Conservation (phyloP, 2,888 invertebrate species). For the Eulithis prunata region DNA sequence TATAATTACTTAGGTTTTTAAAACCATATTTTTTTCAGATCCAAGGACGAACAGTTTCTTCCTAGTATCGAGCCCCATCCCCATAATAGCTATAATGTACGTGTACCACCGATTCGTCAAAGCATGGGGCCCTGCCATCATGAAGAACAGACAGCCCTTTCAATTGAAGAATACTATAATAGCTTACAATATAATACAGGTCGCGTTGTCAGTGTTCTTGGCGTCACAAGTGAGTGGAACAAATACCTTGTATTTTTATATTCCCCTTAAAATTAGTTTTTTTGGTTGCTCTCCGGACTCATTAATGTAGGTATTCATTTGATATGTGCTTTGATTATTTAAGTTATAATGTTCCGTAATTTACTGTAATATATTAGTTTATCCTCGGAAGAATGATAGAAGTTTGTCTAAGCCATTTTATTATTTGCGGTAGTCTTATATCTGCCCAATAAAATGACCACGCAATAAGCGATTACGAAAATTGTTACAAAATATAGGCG, state of each 20-base stretch:
- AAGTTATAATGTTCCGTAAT: too few species aligned
- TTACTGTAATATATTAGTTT: too few species aligned
- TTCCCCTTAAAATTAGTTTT: too few species aligned
- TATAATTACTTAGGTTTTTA: neutral
- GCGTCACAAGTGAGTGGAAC: constrained; percentile 74
- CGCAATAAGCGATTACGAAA: constrained; percentile 22
- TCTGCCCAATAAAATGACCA: too few species aligned
- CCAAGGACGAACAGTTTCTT: constrained; percentile 83
- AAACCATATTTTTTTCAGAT: constrained; percentile 74
- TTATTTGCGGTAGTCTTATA: too few species aligned
- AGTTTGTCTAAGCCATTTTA: too few species aligned
- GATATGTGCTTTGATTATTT: too few species aligned
- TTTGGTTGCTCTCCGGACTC: too few species aligned
- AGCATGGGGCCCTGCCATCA: constrained; percentile 86
- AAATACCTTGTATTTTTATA: neutral
- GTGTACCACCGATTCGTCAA: constrained; percentile 83
- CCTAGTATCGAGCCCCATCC: constrained; percentile 76
- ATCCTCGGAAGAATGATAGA: too few species aligned
- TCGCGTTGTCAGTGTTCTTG: constrained; percentile 73
- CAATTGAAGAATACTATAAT: constrained; percentile 85
- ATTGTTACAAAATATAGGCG: constrained; percentile 46
- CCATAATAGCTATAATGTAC: constrained; percentile 72
- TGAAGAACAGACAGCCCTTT: constrained; percentile 86
- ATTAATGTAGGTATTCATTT: too few species aligned
- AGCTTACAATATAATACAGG: constrained; percentile 87